Percentiles rank a stretch among this genome's conserved stretches.
These are phyloP conservation scores for Craterocephalus amniculus DNA, from an alignment of 2,797 vertebrate species.

Conservation along the genomic window DNA sequence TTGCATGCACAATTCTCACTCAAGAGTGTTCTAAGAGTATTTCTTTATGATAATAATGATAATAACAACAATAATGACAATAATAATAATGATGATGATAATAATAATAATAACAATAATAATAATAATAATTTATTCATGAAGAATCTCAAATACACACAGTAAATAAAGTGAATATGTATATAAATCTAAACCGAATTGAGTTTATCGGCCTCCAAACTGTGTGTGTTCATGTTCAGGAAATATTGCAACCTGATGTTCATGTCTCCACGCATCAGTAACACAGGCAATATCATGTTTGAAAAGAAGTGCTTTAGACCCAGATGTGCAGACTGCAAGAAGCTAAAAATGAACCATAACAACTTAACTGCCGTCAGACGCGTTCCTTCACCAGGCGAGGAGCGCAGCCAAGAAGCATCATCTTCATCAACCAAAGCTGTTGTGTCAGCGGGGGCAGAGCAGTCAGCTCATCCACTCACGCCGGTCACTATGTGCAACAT, in stretches of 20 bases:
- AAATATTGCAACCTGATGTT: constrained; percentile 54
- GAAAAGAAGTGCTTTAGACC: constrained; percentile 41
- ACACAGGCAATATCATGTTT: constrained; percentile 38
- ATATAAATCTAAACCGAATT: constrained; percentile 35
- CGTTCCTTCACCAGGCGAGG: constrained; percentile 10
- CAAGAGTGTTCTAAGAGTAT: not conserved
- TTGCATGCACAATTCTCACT: not conserved
- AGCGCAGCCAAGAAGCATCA: constrained; percentile 47
- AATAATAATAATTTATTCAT: too few relatives aligned
- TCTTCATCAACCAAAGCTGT: constrained; percentile 34
- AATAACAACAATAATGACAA: too few relatives aligned
- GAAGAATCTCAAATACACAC: too few relatives aligned
- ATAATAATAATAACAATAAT: too few relatives aligned
- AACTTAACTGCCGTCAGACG: constrained; percentile 53
- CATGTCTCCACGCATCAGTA: constrained; percentile 18
- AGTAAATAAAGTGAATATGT: not conserved
- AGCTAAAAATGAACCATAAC: constrained; percentile 58
- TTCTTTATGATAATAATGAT: too few relatives aligned
- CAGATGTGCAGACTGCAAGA: constrained; percentile 53
- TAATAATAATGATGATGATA: too few relatives aligned
- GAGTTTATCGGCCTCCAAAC: constrained; percentile 6
- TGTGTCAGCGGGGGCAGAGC: constrained; percentile 42
- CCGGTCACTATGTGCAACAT: constrained; percentile 40
- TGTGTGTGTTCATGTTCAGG: constrained; percentile 28
- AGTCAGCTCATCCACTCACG: constrained; percentile 39